These are phyloP conservation scores for Metaphire vulgaris DNA, from an alignment of 1,140 invertebrate species.

Conservation along the genomic window DNA sequence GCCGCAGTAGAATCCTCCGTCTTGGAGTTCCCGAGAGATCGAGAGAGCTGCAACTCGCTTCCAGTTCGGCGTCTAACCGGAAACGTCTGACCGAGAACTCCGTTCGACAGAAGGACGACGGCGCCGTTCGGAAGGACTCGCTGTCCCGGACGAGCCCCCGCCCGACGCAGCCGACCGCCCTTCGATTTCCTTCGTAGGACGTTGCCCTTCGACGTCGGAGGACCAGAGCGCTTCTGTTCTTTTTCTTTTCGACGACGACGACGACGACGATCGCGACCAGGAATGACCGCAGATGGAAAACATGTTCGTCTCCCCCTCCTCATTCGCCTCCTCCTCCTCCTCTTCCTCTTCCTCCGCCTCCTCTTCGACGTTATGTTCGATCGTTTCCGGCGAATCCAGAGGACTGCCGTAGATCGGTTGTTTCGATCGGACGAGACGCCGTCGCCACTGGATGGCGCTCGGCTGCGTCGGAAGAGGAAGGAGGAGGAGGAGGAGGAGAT, in stretches of 20 bases:
- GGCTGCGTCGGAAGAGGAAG: too few relatives aligned
- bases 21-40: neutral
- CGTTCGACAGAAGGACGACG: slow-evolving; percentile 11
- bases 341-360: too few relatives aligned
- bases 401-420: neutral
- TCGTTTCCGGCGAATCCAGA: neutral
- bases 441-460: neutral
- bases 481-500: too few relatives aligned
- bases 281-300: neutral
- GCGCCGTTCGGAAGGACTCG: slow-evolving; percentile 24
- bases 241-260: too few relatives aligned
- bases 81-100: slow-evolving; percentile 2
- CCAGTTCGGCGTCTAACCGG: neutral
- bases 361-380: too few relatives aligned
- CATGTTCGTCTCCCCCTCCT: neutral
- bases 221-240: too few relatives aligned
- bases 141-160: neutral
- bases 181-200: too few relatives aligned
- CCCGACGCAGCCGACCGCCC: too few relatives aligned
- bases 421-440: neutral
- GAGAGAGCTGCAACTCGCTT: slow-evolving; percentile 16
- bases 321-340: too few relatives aligned
- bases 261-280: too few relatives aligned
- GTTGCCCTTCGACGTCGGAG: too few relatives aligned
- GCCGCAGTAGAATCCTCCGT: neutral